phyloP scores from a whole-genome alignment of 30 jellyfish, hydroid and myxozoan species.

The Turritopsis rubra region DNA sequence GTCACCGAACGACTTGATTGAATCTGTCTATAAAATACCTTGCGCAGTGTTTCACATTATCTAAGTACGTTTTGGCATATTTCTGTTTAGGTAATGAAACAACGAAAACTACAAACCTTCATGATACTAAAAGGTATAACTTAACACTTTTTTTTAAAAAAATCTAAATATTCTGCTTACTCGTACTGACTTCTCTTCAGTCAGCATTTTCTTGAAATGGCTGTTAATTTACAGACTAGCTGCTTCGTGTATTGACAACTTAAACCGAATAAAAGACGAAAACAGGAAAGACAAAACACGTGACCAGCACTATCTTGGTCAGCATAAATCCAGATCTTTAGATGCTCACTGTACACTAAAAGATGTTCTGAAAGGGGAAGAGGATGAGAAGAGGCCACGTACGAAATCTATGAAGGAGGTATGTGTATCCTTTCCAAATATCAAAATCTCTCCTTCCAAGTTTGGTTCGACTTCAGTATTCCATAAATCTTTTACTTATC shows the following conservation, averaged over 20 bases:
- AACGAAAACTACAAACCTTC: neutral
- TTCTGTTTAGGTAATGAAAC: neutral
- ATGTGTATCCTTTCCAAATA: neutral
- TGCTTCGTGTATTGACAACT: constrained; percentile 28
- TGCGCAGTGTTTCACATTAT: neutral
- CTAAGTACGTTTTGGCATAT: neutral
- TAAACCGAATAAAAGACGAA: constrained; percentile 7
- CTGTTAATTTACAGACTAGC: constrained; percentile 23
- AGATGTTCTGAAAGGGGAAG: neutral
- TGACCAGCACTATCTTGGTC: neutral
- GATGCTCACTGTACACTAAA: neutral
- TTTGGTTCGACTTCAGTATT: neutral
- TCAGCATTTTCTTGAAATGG: neutral
- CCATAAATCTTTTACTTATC: too few relatives aligned
- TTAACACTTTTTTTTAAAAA: neutral
- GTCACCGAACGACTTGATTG: too few relatives aligned
- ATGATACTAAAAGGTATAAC: neutral
- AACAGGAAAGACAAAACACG: neutral
- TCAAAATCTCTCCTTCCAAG: too few relatives aligned
- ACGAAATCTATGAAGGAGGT: constrained; percentile 19
- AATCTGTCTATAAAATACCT: too few relatives aligned
- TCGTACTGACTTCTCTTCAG: too few relatives aligned
- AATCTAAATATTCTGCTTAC: too few relatives aligned
- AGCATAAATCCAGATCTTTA: constrained; percentile 16
- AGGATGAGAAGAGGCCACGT: constrained; percentile 6